Conservation (phyloP, 2,113 vertebrate species). For the Isichthys henryi region DNA sequence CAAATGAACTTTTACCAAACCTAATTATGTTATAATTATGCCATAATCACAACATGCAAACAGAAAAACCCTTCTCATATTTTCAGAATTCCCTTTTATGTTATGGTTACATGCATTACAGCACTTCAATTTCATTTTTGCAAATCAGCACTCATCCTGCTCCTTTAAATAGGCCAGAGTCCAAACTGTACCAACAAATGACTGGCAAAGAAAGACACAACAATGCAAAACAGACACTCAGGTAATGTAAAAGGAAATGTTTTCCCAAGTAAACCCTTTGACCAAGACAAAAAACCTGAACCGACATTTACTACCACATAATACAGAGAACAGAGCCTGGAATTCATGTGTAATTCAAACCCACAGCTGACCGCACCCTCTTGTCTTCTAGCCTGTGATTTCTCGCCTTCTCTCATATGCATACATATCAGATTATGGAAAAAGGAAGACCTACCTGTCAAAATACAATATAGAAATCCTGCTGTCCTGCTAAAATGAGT, state of each 20-base stretch:
- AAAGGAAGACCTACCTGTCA: conserved; percentile 4
- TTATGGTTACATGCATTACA: neutral
- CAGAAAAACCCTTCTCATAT: neutral
- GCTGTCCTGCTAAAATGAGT: neutral
- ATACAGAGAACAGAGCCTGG: neutral
- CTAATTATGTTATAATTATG: neutral
- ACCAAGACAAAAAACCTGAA: neutral
- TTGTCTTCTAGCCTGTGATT: neutral
- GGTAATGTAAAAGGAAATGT: neutral
- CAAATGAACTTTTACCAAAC: neutral
- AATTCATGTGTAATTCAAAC: neutral
- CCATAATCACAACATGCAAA: neutral
- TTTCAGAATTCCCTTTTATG: neutral
- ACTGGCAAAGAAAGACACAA: neutral
- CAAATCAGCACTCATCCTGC: neutral
- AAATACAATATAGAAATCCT: neutral
- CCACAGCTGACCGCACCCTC: neutral
- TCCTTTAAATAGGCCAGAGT: conserved; percentile 35
- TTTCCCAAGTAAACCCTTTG: neutral
- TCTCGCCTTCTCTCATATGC: neutral
- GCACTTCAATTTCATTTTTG: neutral
- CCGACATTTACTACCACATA: neutral
- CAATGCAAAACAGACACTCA: neutral
- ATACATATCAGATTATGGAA: neutral
- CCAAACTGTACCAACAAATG: conserved; percentile 28